Evolutionary conservation across 2,113 vertebrate species (phyloP).

Genomic region (Phrynosoma platyrhinos): DNA sequence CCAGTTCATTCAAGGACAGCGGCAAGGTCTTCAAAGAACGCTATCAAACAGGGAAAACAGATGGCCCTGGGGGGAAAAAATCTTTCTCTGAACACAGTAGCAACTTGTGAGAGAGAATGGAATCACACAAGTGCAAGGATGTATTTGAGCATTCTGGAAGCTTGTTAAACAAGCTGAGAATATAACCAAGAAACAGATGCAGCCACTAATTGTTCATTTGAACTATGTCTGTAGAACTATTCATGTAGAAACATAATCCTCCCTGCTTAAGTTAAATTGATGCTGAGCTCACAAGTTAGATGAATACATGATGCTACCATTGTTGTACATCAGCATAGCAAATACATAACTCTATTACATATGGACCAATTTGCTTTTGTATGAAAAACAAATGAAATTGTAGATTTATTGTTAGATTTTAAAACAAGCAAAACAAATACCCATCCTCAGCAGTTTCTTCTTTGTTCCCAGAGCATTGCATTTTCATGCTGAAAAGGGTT

Average conservation of each 20-base stretch:
- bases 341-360: neutral
- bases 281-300: slow-evolving; percentile 50
- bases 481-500: neutral
- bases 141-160: slow-evolving; percentile 60
- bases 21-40: slow-evolving; percentile 54
- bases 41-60: slow-evolving; percentile 54
- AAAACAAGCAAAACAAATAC: neutral
- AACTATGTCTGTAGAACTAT: slow-evolving; percentile 68
- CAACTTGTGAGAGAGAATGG: slow-evolving; percentile 52
- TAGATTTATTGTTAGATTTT: slow-evolving; percentile 2
- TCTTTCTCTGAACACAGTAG: neutral
- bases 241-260: slow-evolving; percentile 53
- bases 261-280: slow-evolving; percentile 58
- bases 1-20: slow-evolving; percentile 41
- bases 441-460: neutral
- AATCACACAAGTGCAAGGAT: slow-evolving; percentile 57
- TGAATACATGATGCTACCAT: neutral
- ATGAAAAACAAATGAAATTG: neutral
- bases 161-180: slow-evolving; percentile 67
- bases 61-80: slow-evolving; percentile 46
- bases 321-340: neutral
- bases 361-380: neutral
- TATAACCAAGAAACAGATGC: slow-evolving; percentile 69
- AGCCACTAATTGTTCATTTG: slow-evolving; percentile 66
- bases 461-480: neutral